Evolutionary conservation across 2,888 invertebrate genomes (phyloP).

Genomic region (Ennomos erosarius): DNA sequence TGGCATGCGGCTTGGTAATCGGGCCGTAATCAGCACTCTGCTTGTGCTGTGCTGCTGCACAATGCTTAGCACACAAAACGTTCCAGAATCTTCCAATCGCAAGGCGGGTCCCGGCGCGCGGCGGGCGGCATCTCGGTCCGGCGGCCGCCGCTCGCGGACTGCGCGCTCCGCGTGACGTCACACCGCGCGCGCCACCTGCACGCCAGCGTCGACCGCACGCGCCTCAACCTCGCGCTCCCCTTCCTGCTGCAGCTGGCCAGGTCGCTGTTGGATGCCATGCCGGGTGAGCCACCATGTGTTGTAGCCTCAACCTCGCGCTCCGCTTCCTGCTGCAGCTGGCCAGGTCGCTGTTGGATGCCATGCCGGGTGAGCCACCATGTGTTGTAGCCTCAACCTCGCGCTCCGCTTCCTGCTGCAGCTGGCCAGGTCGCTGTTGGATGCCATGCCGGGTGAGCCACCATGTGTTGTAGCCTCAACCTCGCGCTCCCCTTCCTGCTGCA

Average conservation of each 20-base stretch:
- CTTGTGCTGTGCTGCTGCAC: too few species aligned
- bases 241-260: conserved; percentile 87
- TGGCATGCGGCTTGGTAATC: too few species aligned
- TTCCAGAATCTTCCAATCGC: conserved; percentile 89
- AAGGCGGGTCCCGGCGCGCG: conserved; percentile 84
- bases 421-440: conserved; percentile 86
- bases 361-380: conserved; percentile 68
- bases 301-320: conserved; percentile 87
- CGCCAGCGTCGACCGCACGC: conserved; percentile 89
- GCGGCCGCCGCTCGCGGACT: conserved; percentile 90
- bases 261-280: conserved; percentile 86
- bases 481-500: conserved; percentile 89
- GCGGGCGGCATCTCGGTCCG: conserved; percentile 86
- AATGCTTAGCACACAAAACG: too few species aligned
- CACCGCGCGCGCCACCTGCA: conserved; percentile 88
- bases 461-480: conserved; percentile 80
- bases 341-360: conserved; percentile 86
- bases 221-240: conserved; percentile 90
- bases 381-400: conserved; percentile 85
- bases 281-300: too few species aligned
- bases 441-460: conserved; percentile 75
- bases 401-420: conserved; percentile 88
- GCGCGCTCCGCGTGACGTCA: conserved; percentile 87
- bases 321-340: conserved; percentile 88
- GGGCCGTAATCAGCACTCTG: too few species aligned